phyloP scores from a whole-genome alignment of 2,888 invertebrate genomes.

The Drosophila neoperkinsi region DNA sequence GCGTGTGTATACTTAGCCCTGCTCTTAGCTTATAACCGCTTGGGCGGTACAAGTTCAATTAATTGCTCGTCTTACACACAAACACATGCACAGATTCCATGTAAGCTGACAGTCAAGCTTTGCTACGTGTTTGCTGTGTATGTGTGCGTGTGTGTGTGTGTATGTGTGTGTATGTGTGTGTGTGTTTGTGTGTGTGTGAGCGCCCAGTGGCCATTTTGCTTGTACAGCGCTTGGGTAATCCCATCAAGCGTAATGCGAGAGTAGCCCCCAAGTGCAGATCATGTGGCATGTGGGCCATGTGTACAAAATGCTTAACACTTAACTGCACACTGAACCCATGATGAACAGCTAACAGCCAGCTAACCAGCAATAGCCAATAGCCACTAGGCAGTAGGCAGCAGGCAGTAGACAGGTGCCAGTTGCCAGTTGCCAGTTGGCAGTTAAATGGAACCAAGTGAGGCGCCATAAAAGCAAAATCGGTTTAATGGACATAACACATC shows the following conservation, averaged over 20 bases:
- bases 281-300: constrained; percentile 6
- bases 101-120: constrained; percentile 34
- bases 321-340: constrained; percentile 50
- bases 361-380: background rate
- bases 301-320: constrained; percentile 66
- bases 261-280: constrained; percentile 17
- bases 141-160: background rate
- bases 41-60: constrained; percentile 58
- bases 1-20: constrained; percentile 13
- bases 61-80: constrained; percentile 54
- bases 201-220: constrained; percentile 45
- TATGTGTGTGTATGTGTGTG: background rate
- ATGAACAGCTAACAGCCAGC: constrained; percentile 17
- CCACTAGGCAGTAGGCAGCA: background rate
- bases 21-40: constrained; percentile 44
- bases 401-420: background rate
- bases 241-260: constrained; percentile 29
- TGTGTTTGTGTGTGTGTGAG: constrained; percentile 13
- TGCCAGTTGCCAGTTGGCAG: constrained; percentile 3
- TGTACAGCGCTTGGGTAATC: constrained; percentile 30
- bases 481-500: constrained; percentile 52
- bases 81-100: constrained; percentile 16
- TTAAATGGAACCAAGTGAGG: constrained; percentile 22
- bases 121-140: background rate
- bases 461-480: constrained; percentile 57